Evolutionary conservation across 2,888 invertebrate species (phyloP).

Genomic region (Drosophila nr. perissopoda): DNA sequence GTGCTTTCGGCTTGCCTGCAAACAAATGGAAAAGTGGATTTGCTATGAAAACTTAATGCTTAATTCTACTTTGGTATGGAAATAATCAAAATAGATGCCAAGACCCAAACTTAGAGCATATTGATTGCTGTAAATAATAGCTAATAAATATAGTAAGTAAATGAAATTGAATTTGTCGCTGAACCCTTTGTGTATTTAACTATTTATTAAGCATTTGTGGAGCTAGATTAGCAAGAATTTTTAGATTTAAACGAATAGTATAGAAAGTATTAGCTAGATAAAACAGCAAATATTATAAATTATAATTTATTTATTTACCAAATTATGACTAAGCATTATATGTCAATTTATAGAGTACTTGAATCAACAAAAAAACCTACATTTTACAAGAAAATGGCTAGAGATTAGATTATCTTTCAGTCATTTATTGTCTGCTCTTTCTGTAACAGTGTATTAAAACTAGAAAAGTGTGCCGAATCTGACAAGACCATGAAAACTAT

Average conservation of each 20-base stretch:
- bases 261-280: background rate
- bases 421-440: background rate
- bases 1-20: background rate
- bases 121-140: too few species aligned
- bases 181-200: too few species aligned
- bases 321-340: rapidly evolving
- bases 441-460: constrained; percentile 3
- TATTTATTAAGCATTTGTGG: too few species aligned
- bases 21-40: constrained; percentile 4
- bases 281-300: background rate
- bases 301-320: background rate
- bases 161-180: too few species aligned
- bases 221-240: background rate
- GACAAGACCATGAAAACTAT: constrained; percentile 15
- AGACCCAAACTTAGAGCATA: background rate
- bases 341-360: background rate
- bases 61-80: background rate
- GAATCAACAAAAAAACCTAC: background rate
- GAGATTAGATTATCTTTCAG: background rate
- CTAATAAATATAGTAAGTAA: too few species aligned
- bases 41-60: background rate
- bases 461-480: constrained; percentile 16
- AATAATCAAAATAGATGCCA: background rate
- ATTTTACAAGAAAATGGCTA: background rate
- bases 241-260: background rate